These are phyloP conservation scores for Oreochromis niloticus DNA, from an alignment of 2,113 vertebrate species.

Conservation along the genomic window DNA sequence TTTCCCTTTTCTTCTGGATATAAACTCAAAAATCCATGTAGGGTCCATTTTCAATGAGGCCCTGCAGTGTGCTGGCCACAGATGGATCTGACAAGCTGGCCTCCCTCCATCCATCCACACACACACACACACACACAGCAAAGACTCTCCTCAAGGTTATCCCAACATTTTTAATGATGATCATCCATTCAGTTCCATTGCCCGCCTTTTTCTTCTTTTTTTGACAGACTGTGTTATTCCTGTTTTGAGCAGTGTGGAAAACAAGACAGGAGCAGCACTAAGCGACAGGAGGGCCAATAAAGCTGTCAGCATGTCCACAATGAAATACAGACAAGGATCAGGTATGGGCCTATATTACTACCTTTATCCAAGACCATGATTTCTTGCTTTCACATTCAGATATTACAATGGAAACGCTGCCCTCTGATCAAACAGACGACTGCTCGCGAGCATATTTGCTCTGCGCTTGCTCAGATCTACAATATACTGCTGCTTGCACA, in stretches of 20 bases:
- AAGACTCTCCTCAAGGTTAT: slow-evolving; percentile 20
- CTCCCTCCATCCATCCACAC: neutral
- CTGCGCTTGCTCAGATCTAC: neutral
- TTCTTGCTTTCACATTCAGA: neutral
- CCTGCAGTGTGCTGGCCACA: neutral
- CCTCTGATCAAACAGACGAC: neutral
- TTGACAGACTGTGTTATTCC: neutral
- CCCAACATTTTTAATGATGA: slow-evolving; percentile 28
- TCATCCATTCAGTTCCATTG: neutral
- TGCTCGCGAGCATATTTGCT: neutral
- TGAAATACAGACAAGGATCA: neutral
- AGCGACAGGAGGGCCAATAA: slow-evolving; percentile 7
- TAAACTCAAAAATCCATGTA: neutral
- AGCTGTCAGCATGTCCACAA: slow-evolving; percentile 7
- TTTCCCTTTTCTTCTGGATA: neutral
- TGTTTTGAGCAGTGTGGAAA: neutral
- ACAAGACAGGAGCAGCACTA: neutral
- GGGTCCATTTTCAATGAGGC: slow-evolving; percentile 4
- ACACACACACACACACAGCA: neutral
- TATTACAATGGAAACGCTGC: neutral
- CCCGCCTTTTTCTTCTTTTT: neutral
- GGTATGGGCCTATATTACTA: neutral
- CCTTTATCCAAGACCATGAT: neutral
- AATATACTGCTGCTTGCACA: neutral
- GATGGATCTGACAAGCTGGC: neutral